Evolutionary conservation across 2,113 vertebrate genomes (phyloP).

Genomic region (Tragulus kanchil): DNA sequence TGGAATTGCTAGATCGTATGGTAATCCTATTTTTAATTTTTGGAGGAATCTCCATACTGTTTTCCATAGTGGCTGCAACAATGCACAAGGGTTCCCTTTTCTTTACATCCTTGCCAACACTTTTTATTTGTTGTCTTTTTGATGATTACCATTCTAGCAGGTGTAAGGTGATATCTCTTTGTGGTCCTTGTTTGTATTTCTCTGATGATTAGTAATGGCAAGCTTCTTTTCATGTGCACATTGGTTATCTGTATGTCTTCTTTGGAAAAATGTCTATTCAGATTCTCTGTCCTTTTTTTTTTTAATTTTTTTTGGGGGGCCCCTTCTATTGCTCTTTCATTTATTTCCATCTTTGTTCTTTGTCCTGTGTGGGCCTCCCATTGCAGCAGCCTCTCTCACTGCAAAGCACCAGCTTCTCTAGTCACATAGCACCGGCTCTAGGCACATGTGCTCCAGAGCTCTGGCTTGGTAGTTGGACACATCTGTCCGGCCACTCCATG

Average conservation of each 20-base stretch:
- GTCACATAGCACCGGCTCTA: too few species aligned
- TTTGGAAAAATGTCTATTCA: not conserved
- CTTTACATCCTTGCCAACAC: too few species aligned
- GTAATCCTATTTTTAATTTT: not conserved
- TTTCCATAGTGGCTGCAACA: not conserved
- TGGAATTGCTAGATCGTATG: not conserved
- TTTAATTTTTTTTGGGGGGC: not conserved
- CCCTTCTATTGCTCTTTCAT: too few species aligned
- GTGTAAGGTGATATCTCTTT: not conserved
- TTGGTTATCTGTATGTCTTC: not conserved
- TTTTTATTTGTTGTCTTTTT: not conserved
- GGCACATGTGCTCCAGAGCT: too few species aligned
- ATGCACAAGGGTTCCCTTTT: not conserved
- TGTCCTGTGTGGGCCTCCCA: too few species aligned
- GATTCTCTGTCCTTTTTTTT: not conserved
- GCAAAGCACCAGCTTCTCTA: too few species aligned
- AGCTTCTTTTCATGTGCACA: not conserved
- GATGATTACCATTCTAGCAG: not conserved
- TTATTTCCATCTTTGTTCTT: too few species aligned
- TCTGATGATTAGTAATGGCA: not conserved
- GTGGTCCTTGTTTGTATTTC: not conserved
- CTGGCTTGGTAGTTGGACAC: too few species aligned
- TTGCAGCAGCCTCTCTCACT: too few species aligned
- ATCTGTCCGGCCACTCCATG: too few species aligned
- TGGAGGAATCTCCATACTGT: not conserved